These are phyloP conservation scores for Acronicta aceris DNA, from an alignment of 2,888 invertebrate species.

Conservation along the genomic window DNA sequence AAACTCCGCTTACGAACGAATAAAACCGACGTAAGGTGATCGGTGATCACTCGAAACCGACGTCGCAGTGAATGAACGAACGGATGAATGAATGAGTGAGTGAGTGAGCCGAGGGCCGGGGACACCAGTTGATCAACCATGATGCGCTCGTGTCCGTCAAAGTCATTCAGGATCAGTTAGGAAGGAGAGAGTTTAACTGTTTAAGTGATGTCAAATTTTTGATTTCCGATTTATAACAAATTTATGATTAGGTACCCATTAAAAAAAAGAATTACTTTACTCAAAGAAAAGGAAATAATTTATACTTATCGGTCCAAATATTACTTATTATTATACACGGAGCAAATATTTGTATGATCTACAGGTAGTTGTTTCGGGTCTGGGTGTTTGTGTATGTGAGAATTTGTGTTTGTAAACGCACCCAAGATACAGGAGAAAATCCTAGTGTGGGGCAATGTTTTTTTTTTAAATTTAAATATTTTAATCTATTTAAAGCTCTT, in stretches of 20 bases:
- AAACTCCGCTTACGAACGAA: conserved; percentile 65
- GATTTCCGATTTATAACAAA: neutral
- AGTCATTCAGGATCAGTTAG: conserved; percentile 68
- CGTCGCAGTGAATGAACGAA: conserved; percentile 72
- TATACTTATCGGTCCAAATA: too few species aligned
- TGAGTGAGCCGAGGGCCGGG: conserved; percentile 73
- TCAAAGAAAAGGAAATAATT: too few species aligned
- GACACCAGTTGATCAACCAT: conserved; percentile 87
- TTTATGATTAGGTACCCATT: too few species aligned
- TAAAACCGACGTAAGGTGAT: conserved; percentile 78
- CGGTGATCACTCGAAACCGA: conserved; percentile 85
- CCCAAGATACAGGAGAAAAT: too few species aligned
- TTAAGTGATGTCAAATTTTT: neutral
- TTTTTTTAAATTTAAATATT: neutral
- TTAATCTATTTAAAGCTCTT: neutral
- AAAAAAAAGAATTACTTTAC: too few species aligned
- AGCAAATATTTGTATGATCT: too few species aligned
- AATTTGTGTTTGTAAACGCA: too few species aligned
- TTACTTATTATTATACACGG: too few species aligned
- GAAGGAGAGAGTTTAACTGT: conserved; percentile 63
- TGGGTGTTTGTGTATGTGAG: too few species aligned
- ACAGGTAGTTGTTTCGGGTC: too few species aligned
- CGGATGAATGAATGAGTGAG: conserved; percentile 79
- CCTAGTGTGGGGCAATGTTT: too few species aligned
- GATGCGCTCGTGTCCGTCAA: conserved; percentile 85